A percentile compares a stretch with the other conserved stretches of the same genome.
phyloP scores from a whole-genome alignment of 2,797 vertebrate genomes.

The Catharus ustulatus region DNA sequence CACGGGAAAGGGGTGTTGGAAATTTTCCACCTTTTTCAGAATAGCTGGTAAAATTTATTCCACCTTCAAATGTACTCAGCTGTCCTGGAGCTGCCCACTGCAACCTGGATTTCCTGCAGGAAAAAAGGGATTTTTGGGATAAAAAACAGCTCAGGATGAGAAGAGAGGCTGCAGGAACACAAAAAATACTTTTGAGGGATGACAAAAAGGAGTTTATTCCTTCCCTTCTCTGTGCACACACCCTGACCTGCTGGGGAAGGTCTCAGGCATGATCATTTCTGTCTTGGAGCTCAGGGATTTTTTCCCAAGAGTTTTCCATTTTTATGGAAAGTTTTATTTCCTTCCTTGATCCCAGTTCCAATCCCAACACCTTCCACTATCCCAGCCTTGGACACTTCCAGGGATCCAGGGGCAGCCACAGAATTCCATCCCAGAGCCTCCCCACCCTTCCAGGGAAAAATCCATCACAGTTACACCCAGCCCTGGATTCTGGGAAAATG shows the following conservation, averaged over 20 bases:
- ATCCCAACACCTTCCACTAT: background rate
- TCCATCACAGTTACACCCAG: background rate
- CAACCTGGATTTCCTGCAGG: background rate
- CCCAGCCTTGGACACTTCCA: background rate
- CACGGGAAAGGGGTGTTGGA: rapidly evolving
- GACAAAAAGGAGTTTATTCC: background rate
- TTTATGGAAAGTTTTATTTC: background rate
- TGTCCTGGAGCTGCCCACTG: background rate
- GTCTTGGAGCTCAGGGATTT: background rate
- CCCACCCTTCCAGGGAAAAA: background rate
- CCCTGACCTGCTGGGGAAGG: background rate
- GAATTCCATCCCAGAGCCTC: background rate
- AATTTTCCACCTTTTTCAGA: background rate
- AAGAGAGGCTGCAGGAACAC: background rate
- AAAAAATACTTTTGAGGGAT: background rate
- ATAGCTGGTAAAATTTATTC: background rate
- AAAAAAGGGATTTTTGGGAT: background rate
- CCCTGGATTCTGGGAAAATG: background rate
- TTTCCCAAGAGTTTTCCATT: background rate
- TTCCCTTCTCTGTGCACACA: background rate
- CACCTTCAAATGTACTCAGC: background rate
- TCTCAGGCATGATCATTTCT: background rate
- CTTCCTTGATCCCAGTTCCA: background rate
- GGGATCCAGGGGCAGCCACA: background rate
- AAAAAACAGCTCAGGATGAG: background rate